phyloP scores from a whole-genome alignment of 2,113 vertebrate species.

The Paramisgurnus dabryanus region DNA sequence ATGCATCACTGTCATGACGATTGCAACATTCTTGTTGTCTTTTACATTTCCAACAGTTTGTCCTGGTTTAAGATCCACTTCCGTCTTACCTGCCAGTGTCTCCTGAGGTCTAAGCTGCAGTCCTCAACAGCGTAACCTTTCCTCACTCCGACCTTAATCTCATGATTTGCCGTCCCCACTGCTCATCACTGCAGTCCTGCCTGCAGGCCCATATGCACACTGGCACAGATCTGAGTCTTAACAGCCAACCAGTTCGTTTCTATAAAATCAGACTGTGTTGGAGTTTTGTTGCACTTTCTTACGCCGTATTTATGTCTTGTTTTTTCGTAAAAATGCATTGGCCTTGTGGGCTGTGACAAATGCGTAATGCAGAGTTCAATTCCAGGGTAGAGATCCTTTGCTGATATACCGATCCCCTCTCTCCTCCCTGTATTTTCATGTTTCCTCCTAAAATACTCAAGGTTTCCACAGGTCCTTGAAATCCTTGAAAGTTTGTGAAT shows the following conservation, averaged over 20 bases:
- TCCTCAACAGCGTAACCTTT: slow-evolving; percentile 41
- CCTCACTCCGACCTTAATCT: slow-evolving; percentile 49
- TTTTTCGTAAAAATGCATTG: too few species aligned
- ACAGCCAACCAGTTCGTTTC: slow-evolving; percentile 6
- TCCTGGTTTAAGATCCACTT: slow-evolving; percentile 39
- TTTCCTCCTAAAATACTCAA: too few species aligned
- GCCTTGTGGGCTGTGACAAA: too few species aligned
- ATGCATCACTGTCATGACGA: slow-evolving; percentile 14
- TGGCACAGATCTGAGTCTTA: slow-evolving; percentile 21
- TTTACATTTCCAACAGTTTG: slow-evolving; percentile 29
- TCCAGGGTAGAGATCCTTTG: too few species aligned
- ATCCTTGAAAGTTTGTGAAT: too few species aligned
- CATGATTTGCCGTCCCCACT: slow-evolving; percentile 40
- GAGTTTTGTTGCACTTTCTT: too few species aligned
- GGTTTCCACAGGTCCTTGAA: too few species aligned
- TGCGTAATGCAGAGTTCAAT: too few species aligned
- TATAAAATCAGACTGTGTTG: neutral
- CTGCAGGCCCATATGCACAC: slow-evolving; percentile 26
- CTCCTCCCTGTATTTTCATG: too few species aligned
- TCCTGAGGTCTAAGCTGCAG: slow-evolving; percentile 22
- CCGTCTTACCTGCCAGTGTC: slow-evolving; percentile 20
- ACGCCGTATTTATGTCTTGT: too few species aligned
- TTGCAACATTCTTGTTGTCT: neutral
- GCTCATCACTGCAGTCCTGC: slow-evolving; percentile 35
- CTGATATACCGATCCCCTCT: too few species aligned